A percentile compares a stretch with the other conserved stretches of the same genome.
These are phyloP conservation scores for Pyxicephalus adspersus DNA, from an alignment of 2,113 vertebrate species.

Conservation along the genomic window DNA sequence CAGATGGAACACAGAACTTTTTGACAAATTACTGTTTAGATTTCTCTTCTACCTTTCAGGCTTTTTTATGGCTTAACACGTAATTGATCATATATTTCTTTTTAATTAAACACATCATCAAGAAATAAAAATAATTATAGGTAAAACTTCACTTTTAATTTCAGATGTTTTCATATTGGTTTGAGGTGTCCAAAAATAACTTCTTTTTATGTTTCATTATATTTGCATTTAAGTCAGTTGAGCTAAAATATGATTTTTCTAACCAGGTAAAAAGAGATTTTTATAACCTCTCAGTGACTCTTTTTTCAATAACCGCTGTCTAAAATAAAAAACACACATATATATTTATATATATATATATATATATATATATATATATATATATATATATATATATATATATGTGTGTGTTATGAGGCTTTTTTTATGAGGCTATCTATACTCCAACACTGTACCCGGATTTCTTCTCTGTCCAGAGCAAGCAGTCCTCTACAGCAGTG, in stretches of 20 bases:
- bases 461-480: no score
- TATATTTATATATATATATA: neutral
- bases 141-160: neutral
- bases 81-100: conserved; percentile 21
- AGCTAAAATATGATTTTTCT: no score
- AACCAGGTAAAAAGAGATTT: no score
- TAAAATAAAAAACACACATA: no score
- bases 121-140: conserved; percentile 29
- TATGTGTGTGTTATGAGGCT: no score
- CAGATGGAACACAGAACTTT: conserved; percentile 16
- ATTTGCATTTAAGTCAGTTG: no score
- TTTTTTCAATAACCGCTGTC: no score
- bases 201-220: no score
- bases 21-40: conserved; percentile 47
- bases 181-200: neutral
- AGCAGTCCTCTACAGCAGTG: no score
- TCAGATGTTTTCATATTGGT: neutral
- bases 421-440: no score
- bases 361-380: neutral
- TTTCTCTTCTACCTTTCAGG: conserved; percentile 28
- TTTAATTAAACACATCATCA: conserved; percentile 51
- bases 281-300: no score
- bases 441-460: no score
- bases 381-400: conserved; percentile 5
- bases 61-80: neutral